Evolutionary conservation across 2,797 vertebrate genomes (phyloP).

Genomic region (Alosa sapidissima): DNA sequence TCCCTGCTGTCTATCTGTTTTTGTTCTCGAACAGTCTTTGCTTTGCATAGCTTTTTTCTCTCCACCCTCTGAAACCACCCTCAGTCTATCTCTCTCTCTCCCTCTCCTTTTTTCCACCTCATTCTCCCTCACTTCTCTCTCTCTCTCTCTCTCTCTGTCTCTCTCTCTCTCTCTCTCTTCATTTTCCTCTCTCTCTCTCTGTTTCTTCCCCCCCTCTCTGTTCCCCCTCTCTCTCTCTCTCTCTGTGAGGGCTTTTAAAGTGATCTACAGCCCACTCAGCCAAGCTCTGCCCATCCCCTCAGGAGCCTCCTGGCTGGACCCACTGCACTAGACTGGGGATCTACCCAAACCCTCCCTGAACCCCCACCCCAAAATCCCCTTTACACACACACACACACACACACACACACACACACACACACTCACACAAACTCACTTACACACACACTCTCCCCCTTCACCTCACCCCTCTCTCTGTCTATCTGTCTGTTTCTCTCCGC

Average conservation of each 20-base stretch:
- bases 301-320: background rate
- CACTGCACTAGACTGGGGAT: no score
- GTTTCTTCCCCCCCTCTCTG: background rate
- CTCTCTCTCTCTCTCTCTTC: background rate
- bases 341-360: no score
- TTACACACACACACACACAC: background rate
- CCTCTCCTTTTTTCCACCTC: background rate
- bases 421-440: background rate
- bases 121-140: background rate
- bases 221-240: background rate
- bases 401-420: no score
- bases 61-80: no score
- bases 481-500: background rate
- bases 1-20: background rate
- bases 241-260: slow-evolving; percentile 6
- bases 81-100: background rate
- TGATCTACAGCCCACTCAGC: slow-evolving; percentile 5
- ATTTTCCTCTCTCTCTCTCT: background rate
- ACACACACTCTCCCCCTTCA: background rate
- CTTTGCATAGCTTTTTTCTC: background rate
- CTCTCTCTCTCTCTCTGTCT: background rate
- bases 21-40: background rate
- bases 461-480: background rate
- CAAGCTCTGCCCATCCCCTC: slow-evolving; percentile 12
- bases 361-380: no score